Evolutionary conservation across 2,797 vertebrate species (phyloP).

Genomic region (Mycteria americana): DNA sequence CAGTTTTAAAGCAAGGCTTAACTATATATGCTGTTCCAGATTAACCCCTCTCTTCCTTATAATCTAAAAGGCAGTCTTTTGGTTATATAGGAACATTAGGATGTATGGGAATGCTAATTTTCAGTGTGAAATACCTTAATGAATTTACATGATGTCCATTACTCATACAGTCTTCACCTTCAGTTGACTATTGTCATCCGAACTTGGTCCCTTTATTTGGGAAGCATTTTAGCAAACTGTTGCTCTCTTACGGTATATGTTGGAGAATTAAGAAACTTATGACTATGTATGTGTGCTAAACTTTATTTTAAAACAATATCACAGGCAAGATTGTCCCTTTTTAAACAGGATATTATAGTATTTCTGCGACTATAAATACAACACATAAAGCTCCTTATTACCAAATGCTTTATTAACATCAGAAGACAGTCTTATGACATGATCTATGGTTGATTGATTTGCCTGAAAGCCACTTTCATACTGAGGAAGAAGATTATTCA

Average conservation of each 20-base stretch:
- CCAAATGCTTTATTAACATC: constrained; percentile 76
- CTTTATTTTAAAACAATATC: constrained; percentile 26
- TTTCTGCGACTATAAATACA: constrained; percentile 69
- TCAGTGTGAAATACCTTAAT: neutral
- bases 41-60: neutral
- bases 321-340: neutral
- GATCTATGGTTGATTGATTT: constrained; percentile 75
- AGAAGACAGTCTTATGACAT: constrained; percentile 69
- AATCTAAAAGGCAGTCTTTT: neutral
- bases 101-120: neutral
- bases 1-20: neutral
- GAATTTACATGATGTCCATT: neutral
- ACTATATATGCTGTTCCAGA: neutral
- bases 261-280: neutral
- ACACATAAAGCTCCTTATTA: constrained; percentile 72
- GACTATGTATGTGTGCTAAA: neutral
- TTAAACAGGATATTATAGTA: constrained; percentile 36
- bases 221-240: neutral
- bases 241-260: neutral
- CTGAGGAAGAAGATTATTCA: constrained; percentile 73
- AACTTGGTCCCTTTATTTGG: neutral
- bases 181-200: neutral
- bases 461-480: constrained; percentile 76
- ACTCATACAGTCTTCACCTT: neutral
- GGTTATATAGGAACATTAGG: neutral